Evolutionary conservation across 2,888 invertebrate genomes (phyloP).

Genomic region (Siphlonurus alternatus): DNA sequence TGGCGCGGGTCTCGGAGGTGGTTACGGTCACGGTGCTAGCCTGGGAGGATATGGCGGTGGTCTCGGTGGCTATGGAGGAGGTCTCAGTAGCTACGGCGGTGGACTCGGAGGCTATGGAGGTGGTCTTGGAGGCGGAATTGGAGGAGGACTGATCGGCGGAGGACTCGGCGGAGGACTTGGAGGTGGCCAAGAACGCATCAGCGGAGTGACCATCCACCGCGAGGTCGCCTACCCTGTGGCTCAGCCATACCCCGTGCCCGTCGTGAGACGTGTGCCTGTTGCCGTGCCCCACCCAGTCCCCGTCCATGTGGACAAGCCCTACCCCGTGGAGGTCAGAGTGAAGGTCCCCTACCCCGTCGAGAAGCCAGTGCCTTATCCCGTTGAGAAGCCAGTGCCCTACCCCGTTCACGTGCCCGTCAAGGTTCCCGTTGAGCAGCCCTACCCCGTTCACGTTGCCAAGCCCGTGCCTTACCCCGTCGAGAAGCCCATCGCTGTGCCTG

Average conservation of each 20-base stretch:
- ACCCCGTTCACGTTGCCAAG: conserved; percentile 11
- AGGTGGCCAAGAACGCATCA: conserved; percentile 5
- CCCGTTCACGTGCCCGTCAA: conserved; percentile 9
- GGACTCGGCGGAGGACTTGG: neutral
- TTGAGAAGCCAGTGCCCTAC: conserved; percentile 9
- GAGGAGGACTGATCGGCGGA: neutral
- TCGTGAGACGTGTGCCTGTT: conserved; percentile 17
- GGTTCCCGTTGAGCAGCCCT: conserved; percentile 8
- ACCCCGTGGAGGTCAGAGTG: conserved; percentile 18
- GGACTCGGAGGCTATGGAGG: neutral
- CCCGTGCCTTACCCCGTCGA: conserved; percentile 10
- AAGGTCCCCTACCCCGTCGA: conserved; percentile 19
- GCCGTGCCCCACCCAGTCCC: conserved; percentile 19
- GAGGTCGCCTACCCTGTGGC: conserved; percentile 9
- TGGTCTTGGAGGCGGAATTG: neutral
- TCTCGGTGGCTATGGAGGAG: conserved; percentile 7
- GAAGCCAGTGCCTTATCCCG: conserved; percentile 17
- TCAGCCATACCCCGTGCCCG: conserved; percentile 18
- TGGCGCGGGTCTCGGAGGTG: neutral
- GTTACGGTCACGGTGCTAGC: neutral
- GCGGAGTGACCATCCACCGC: conserved; percentile 7
- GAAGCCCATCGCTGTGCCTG: conserved; percentile 8
- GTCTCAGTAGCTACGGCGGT: conserved; percentile 11
- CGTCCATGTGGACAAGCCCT: conserved; percentile 18
- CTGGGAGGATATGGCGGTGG: neutral